Evolutionary conservation across 2,113 vertebrate species (phyloP), one percentile per base, ranked within the genome.

Genomic region (Clarias magur): DNA sequence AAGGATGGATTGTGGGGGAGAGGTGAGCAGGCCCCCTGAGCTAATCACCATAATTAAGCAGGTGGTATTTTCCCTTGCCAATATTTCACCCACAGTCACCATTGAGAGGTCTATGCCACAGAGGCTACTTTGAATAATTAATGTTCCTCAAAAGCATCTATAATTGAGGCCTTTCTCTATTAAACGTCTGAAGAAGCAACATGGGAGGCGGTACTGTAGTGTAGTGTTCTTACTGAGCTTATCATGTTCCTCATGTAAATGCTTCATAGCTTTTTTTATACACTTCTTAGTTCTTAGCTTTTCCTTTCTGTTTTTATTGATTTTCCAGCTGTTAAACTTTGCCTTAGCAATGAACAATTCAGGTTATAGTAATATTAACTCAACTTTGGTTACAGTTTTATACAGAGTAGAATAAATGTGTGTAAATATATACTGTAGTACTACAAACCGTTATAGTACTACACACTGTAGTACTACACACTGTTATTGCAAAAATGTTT

Each of bases 131-230:
- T 95, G 59, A 95, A 95, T 94, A 92, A 94, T 93, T 88, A 91
- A 94, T 89, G 80, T 85, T 90, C 82, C 85, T 89, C 1, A 80
- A 88, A 81, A 91, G 85, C 89, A 93, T 95, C 88, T 91, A 94
- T 95, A 93, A 95, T 94, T 93, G 82, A 95, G 73, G 60, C 17
- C 57, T 92, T 90, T 91, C 93, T 93, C 91, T 91, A 94, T 93
- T 92, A 92, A 93, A 93, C 88, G 90, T 92, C 91, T 91, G 90
- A 93, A 90, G 85, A 91, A 88, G 89, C 88, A 92, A 86, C 87
- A 85, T 85, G 84, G 90, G 68, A 87, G 87, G 75, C 85, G 73
- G 76, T 38, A 30, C 84, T 89, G 73, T 87, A 30, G 85, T 89
- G 73, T 87, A 86, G 88, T 91, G 67, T 88, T 89, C 30, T 83